phyloP scores from a whole-genome alignment of 2,888 invertebrate genomes.

The Harmothoe impar region DNA sequence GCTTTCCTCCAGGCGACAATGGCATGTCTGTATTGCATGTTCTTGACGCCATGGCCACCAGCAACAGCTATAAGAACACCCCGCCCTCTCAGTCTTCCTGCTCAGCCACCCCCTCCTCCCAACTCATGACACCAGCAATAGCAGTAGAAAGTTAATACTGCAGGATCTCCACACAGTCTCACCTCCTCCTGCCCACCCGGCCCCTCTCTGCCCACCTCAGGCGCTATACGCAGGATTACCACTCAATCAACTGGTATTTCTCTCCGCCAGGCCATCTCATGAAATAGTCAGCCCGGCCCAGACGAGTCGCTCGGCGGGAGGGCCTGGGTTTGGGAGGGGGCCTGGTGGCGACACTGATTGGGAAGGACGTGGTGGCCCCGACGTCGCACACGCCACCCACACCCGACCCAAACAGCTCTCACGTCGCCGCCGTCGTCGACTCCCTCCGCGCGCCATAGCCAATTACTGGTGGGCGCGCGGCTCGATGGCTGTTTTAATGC shows the following conservation, averaged over 20 bases:
- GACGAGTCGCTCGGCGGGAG: too few species aligned
- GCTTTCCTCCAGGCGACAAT: too few species aligned
- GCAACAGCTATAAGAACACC: too few species aligned
- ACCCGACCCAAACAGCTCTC: background rate
- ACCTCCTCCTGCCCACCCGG: too few species aligned
- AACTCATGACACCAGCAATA: too few species aligned
- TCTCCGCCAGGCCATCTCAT: background rate
- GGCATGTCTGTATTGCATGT: too few species aligned
- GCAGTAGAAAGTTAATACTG: too few species aligned
- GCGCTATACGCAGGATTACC: background rate
- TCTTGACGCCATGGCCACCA: too few species aligned
- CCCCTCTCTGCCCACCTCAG: too few species aligned
- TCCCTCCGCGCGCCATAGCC: background rate
- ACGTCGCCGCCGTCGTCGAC: background rate
- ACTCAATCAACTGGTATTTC: conserved; percentile 39
- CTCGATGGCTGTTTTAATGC: conserved; percentile 39
- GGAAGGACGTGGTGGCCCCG: background rate
- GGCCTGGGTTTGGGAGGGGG: background rate
- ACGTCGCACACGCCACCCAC: background rate
- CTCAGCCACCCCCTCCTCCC: too few species aligned
- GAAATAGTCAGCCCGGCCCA: conserved; percentile 7
- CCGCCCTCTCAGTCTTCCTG: too few species aligned
- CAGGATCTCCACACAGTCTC: too few species aligned
- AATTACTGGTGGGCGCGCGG: background rate
- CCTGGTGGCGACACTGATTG: background rate